phyloP scores from a whole-genome alignment of 2,888 invertebrate genomes.

The Neelides folsomi region DNA sequence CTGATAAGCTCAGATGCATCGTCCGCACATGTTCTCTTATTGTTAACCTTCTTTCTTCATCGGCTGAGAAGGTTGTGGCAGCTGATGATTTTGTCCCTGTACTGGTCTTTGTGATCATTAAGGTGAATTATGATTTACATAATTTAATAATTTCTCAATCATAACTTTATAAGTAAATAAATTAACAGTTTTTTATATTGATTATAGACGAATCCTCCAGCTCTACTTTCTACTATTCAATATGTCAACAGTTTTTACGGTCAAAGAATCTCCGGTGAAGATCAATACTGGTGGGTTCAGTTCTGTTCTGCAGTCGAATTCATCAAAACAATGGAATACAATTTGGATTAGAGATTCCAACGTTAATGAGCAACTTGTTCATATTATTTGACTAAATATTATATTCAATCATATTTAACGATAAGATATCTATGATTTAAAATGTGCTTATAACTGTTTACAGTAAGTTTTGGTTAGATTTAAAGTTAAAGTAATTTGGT shows the following conservation, averaged over 20 bases:
- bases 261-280: constrained; percentile 58
- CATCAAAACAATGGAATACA: constrained; percentile 91
- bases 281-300: constrained; percentile 97
- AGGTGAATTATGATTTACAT: constrained; percentile 45
- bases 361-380: too few species aligned
- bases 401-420: too few species aligned
- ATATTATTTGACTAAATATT: too few species aligned
- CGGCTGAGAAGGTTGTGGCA: constrained; percentile 63
- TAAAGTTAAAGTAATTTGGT: too few species aligned
- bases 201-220: constrained; percentile 77
- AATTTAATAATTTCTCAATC: too few species aligned
- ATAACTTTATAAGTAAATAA: too few species aligned
- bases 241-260: constrained; percentile 88
- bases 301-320: constrained; percentile 93
- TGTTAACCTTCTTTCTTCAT: constrained; percentile 80
- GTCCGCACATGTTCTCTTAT: constrained; percentile 81
- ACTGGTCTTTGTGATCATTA: constrained; percentile 87
- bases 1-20: constrained; percentile 71
- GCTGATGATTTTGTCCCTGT: constrained; percentile 92
- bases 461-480: too few species aligned
- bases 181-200: constrained; percentile 3
- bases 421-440: too few species aligned
- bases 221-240: constrained; percentile 85
- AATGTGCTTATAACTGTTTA: too few species aligned
- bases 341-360: too few species aligned